A percentile compares a stretch with the other conserved stretches of the same genome.
Conservation (phyloP, 2,888 invertebrate species). For the Lottia scabra region DNA sequence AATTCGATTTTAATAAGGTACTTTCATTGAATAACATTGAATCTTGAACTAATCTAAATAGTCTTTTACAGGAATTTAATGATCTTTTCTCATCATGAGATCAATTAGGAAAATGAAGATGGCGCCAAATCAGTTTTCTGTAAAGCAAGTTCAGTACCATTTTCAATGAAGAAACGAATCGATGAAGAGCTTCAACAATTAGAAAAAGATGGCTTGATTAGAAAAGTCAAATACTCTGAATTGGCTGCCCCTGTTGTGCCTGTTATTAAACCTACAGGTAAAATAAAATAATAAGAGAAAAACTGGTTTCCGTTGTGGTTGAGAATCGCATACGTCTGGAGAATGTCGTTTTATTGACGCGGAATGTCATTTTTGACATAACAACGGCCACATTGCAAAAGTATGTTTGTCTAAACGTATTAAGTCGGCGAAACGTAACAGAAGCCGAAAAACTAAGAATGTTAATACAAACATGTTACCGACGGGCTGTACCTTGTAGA, state of each 20-base stretch:
- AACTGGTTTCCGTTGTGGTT: neutral
- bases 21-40: too few relatives aligned
- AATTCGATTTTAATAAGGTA: too few relatives aligned
- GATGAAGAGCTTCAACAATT: neutral
- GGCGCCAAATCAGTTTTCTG: neutral
- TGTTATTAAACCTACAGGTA: neutral
- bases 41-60: too few relatives aligned
- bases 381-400: neutral
- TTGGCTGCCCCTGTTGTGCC: neutral
- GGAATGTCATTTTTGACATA: neutral
- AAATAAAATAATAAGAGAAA: neutral
- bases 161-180: neutral
- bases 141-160: neutral
- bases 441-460: neutral
- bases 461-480: neutral
- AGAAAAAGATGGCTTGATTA: neutral
- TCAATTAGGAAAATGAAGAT: neutral
- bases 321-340: neutral
- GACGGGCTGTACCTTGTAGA: neutral
- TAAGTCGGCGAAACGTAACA: neutral
- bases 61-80: too few relatives aligned
- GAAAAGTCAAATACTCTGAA: neutral
- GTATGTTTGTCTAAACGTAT: neutral
- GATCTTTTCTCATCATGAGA: too few relatives aligned
- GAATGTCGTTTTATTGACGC: neutral